Evolutionary conservation across 2,888 invertebrate genomes (phyloP).

Genomic region (Xestia rhomboidea): DNA sequence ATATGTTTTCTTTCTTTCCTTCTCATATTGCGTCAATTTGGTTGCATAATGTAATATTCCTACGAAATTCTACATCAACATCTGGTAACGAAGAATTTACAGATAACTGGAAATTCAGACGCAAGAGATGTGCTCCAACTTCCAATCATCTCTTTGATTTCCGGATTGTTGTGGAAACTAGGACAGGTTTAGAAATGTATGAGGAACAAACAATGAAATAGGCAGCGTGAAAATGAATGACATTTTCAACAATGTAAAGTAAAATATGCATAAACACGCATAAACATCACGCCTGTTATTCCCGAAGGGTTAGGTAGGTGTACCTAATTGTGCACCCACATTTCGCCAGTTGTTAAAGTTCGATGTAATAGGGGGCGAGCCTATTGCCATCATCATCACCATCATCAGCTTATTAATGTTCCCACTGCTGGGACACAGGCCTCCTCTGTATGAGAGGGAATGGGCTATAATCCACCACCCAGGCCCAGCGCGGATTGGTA

Average conservation of each 20-base stretch:
- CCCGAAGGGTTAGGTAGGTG: not conserved
- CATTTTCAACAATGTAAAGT: not conserved
- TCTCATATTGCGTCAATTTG: not conserved
- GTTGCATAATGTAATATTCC: not conserved
- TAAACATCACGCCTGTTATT: not conserved
- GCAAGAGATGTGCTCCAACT: not conserved
- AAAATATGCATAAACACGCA: not conserved
- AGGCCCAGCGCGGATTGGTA: no score
- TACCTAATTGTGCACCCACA: no score
- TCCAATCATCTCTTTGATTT: slow-evolving; percentile 27
- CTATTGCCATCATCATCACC: no score
- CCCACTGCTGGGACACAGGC: no score
- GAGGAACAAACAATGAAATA: not conserved
- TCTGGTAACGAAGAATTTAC: not conserved
- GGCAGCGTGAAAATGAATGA: not conserved
- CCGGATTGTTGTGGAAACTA: slow-evolving; percentile 3
- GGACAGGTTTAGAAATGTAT: slow-evolving; percentile 10
- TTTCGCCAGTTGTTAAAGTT: no score
- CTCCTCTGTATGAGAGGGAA: no score
- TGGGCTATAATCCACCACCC: no score
- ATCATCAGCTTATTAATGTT: no score
- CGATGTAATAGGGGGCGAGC: no score
- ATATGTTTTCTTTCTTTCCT: no score
- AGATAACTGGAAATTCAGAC: slow-evolving; percentile 1
- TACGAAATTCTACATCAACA: not conserved